Evolutionary conservation across 2,113 vertebrate genomes (phyloP).

Genomic region (Sapajus apella): DNA sequence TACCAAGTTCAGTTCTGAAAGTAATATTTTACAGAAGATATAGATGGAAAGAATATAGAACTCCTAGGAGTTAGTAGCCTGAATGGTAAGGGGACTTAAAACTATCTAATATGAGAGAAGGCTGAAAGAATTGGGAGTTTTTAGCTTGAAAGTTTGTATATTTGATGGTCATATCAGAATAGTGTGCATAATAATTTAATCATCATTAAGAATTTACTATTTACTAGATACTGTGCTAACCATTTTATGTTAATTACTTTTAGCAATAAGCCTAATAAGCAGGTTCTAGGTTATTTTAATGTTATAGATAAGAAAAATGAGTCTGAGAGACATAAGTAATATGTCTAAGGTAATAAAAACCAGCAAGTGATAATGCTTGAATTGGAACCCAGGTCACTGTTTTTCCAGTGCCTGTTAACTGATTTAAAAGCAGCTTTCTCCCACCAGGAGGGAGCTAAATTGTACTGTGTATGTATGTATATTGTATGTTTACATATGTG

Average conservation of each 20-base stretch:
- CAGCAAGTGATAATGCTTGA: not conserved
- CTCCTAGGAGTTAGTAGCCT: not conserved
- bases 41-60: not conserved
- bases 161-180: not conserved
- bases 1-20: not conserved
- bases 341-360: not conserved
- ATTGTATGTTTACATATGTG: not conserved
- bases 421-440: not conserved
- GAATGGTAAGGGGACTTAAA: not conserved
- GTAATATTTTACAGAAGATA: conserved; percentile 10
- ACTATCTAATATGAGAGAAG: not conserved
- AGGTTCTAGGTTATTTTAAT: not conserved
- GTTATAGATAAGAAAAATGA: conserved; percentile 2
- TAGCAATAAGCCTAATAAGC: not conserved
- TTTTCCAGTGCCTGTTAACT: not conserved
- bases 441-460: not conserved
- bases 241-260: not conserved
- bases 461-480: not conserved
- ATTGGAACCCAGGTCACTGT: not conserved
- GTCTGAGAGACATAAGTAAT: not conserved
- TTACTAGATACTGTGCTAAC: not conserved
- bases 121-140: not conserved
- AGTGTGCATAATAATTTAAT: not conserved
- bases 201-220: not conserved
- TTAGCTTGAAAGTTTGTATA: not conserved